Conservation (phyloP, 2,113 vertebrate species). For the Hippolais icterina region DNA sequence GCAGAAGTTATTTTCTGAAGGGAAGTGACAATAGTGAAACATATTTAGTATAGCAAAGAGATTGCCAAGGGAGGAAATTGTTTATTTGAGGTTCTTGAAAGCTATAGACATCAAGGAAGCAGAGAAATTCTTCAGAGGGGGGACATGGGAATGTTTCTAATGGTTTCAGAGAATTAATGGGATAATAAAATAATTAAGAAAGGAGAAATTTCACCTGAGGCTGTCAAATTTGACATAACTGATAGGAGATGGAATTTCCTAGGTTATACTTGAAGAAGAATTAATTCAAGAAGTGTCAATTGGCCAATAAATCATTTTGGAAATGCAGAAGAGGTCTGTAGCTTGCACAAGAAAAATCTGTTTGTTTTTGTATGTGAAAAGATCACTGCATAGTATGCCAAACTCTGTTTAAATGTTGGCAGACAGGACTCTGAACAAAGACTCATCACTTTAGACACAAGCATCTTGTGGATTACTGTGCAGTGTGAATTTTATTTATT, state of each 20-base stretch:
- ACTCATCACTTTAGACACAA: not conserved
- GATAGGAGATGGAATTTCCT: constrained; percentile 43
- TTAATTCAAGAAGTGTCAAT: constrained; percentile 47
- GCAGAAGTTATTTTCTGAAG: not conserved
- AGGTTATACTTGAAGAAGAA: constrained; percentile 42
- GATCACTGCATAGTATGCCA: not conserved
- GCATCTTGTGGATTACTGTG: not conserved
- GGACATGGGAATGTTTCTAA: not conserved
- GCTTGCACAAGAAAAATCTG: constrained; percentile 30
- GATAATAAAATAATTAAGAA: constrained; percentile 59
- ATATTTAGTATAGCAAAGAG: not conserved
- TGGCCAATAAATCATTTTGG: constrained; percentile 46
- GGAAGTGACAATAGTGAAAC: not conserved
- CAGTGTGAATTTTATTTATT: not conserved
- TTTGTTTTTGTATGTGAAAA: constrained; percentile 21
- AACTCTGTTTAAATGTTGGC: constrained; percentile 19
- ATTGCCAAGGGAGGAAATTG: not conserved
- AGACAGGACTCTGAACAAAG: not conserved
- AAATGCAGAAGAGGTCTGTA: constrained; percentile 8
- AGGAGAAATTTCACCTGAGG: constrained; percentile 47
- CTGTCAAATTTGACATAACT: constrained; percentile 42
- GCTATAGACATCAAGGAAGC: not conserved
- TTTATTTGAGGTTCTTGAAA: constrained; percentile 34
- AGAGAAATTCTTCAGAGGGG: not conserved
- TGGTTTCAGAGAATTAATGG: constrained; percentile 43